phyloP scores from a whole-genome alignment of 2,888 invertebrate genomes.

The Galeopsomyia nigrocyanea region DNA sequence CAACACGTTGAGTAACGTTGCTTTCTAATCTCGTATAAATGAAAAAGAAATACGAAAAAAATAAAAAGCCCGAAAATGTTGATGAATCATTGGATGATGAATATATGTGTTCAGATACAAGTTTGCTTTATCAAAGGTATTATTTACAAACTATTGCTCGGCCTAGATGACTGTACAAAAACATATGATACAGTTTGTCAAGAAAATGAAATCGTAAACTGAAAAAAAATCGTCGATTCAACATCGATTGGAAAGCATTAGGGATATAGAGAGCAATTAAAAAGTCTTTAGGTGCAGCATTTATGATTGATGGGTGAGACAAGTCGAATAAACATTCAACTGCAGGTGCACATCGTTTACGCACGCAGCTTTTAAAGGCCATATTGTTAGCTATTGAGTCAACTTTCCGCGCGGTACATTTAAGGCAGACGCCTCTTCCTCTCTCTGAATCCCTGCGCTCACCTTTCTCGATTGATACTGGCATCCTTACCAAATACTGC shows the following conservation, averaged over 20 bases:
- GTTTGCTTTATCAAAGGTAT: too few species aligned
- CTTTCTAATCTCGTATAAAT: too few species aligned
- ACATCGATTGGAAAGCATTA: not conserved
- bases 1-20: not conserved
- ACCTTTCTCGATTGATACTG: constrained; percentile 12
- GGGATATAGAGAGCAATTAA: constrained; percentile 16
- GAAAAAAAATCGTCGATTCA: constrained; percentile 2
- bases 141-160: too few species aligned
- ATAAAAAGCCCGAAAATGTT: too few species aligned
- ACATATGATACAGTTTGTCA: too few species aligned
- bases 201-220: too few species aligned
- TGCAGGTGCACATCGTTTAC: constrained; percentile 35
- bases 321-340: not conserved
- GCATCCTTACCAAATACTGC: not conserved
- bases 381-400: constrained; percentile 35
- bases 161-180: too few species aligned
- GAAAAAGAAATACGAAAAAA: too few species aligned
- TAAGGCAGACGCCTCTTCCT: constrained; percentile 10
- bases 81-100: too few species aligned
- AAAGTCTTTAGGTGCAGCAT: constrained; percentile 7
- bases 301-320: constrained; percentile 6
- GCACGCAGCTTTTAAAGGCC: constrained; percentile 28
- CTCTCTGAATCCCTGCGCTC: constrained; percentile 7
- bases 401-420: constrained; percentile 24
- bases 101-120: too few species aligned